A percentile compares a stretch with the other conserved stretches of the same genome.
Conservation (phyloP, 2,888 invertebrate genomes). For the Ochropacha duplaris region DNA sequence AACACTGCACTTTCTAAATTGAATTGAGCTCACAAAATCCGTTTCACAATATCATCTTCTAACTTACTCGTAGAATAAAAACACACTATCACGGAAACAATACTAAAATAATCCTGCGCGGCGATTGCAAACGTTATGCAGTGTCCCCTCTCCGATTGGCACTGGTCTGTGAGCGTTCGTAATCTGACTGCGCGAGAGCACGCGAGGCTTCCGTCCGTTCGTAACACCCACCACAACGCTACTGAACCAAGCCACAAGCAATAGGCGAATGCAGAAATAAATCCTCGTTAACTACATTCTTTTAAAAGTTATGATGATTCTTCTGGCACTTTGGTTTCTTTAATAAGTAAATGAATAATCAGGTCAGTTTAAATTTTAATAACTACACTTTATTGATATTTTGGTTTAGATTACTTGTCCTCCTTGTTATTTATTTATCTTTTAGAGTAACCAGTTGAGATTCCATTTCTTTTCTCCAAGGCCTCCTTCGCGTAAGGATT, state of each 20-base stretch:
- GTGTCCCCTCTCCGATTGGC: slow-evolving; percentile 26
- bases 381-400: not conserved
- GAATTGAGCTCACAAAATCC: not conserved
- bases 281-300: slow-evolving; percentile 3
- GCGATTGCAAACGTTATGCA: not conserved
- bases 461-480: too few relatives aligned
- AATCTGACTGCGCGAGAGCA: slow-evolving; percentile 59
- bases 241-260: slow-evolving; percentile 37
- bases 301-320: not conserved
- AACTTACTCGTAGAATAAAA: not conserved
- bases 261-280: slow-evolving; percentile 28
- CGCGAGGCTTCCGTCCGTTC: slow-evolving; percentile 60
- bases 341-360: too few relatives aligned
- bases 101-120: not conserved
- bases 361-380: too few relatives aligned
- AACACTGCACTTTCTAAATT: not conserved
- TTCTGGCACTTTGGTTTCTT: not conserved
- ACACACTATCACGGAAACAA: not conserved
- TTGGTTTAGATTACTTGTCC: not conserved
- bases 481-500: too few relatives aligned
- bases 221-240: slow-evolving; percentile 38
- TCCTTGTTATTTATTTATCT: too few relatives aligned
- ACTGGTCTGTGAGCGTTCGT: slow-evolving; percentile 39
- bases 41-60: not conserved
- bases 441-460: too few relatives aligned